Evolutionary conservation across 2,888 invertebrate genomes (phyloP).

Genomic region (Smittia aterrima): DNA sequence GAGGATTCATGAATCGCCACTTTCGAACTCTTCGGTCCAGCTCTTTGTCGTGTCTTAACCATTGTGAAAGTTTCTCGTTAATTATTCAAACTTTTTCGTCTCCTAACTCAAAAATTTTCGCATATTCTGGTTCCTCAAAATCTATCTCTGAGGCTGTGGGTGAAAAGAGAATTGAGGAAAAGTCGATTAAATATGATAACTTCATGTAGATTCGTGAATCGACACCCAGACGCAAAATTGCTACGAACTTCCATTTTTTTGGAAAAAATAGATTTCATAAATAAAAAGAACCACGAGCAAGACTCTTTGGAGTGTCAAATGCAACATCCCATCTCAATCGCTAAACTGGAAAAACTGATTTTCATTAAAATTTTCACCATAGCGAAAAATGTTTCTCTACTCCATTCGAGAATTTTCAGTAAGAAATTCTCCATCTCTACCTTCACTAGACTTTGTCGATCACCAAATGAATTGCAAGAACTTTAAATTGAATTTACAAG

Average conservation of each 20-base stretch:
- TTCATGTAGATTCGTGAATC: neutral
- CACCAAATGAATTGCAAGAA: neutral
- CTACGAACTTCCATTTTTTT: neutral
- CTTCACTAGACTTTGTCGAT: no score
- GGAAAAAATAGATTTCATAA: neutral
- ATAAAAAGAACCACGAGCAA: no score
- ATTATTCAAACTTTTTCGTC: neutral
- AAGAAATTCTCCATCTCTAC: neutral
- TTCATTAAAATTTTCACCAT: slow-evolving; percentile 16
- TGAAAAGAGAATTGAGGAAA: neutral
- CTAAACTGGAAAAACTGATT: neutral
- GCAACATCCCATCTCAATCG: no score
- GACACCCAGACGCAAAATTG: slow-evolving; percentile 24
- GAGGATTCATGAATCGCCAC: no score
- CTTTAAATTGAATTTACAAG: neutral
- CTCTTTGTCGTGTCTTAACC: neutral
- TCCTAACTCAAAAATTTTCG: no score
- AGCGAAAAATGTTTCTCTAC: neutral
- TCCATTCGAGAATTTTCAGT: neutral
- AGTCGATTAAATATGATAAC: neutral
- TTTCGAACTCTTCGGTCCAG: slow-evolving; percentile 5
- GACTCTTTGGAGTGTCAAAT: no score
- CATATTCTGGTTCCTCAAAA: neutral
- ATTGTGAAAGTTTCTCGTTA: neutral
- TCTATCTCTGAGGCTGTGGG: neutral